These are phyloP conservation scores for Hylia prasina DNA, from an alignment of 2,113 vertebrate genomes.

Conservation along the genomic window DNA sequence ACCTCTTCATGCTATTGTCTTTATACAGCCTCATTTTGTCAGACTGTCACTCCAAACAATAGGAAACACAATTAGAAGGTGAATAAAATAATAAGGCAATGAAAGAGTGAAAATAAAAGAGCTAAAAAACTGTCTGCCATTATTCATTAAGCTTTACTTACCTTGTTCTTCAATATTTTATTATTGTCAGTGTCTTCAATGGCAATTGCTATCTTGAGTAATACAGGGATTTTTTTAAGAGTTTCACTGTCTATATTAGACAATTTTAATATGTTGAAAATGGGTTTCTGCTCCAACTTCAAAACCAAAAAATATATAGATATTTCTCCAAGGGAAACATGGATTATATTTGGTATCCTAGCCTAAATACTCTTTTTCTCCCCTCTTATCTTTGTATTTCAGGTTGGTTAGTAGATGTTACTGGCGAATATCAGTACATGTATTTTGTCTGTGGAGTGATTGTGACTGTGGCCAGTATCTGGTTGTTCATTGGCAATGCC, in stretches of 20 bases:
- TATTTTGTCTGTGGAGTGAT: constrained; percentile 87
- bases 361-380: not conserved
- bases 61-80: not conserved
- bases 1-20: not conserved
- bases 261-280: not conserved
- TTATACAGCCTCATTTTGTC: not conserved
- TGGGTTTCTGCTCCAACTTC: not conserved
- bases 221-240: not conserved
- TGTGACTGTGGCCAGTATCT: constrained; percentile 86
- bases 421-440: constrained; percentile 91
- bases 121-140: not conserved
- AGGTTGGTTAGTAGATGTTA: constrained; percentile 94
- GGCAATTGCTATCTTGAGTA: not conserved
- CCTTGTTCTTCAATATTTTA: not conserved
- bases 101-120: constrained; percentile 6
- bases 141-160: not conserved
- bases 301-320: not conserved
- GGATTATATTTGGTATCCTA: not conserved
- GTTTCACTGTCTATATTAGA: not conserved
- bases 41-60: constrained; percentile 8
- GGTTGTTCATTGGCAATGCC: constrained; percentile 92
- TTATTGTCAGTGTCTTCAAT: not conserved
- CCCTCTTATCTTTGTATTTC: constrained; percentile 53
- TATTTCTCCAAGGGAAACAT: not conserved
- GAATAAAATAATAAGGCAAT: not conserved